Base-by-base conservation (phyloP, 2,888 invertebrate species). In the Macaria notata region DNA sequence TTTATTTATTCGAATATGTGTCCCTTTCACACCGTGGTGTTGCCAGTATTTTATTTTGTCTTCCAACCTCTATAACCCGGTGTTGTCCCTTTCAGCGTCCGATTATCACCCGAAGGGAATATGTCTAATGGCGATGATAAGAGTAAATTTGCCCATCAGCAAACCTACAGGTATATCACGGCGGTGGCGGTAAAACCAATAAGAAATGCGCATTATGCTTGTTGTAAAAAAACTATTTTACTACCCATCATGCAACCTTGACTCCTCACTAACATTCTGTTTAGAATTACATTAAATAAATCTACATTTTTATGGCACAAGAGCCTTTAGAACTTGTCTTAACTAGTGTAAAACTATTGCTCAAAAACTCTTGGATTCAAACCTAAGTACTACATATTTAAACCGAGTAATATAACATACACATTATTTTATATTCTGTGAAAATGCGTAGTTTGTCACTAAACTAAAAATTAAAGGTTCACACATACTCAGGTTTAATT, bases 151-250 rank as follows among this genome's bases (percentile, higher is more conserved):
- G 77, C 91, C 92, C 81, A 95, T 88, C 95, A 95, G 79, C 95
- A 95, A 90, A 95, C 95, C 59, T 95, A 95, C 92, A 95, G 94
- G 95, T 95, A 93, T 82, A 88, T 87, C 76, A 59, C 59, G 49
- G 59, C 61, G 60, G 55, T 58, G 65, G 49, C 47, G 63, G 62
- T 65, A 61, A 49, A 65, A 65, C 67, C 67, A 67, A 67, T 52
- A 48, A 31, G 8, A 41, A 57, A 49, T 43, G 58, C 60, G 58
- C 60, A 56, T 53, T 49, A 39, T 19, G 19, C 19, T 19, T 19
- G 19, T 9, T 43, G 7, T 38, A 30, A 30, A 41, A 8, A 41
- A 9, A 41, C 9, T 41, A 41, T 7, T 38, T 38, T 38, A 5
- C 38, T 38, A 38, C 19, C 19, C 19, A 19, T 19, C 19, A 19